Percentiles rank a stretch among this genome's conserved stretches.
These are phyloP conservation scores for Sphaeramia orbicularis DNA, from an alignment of 2,797 vertebrate genomes.

Conservation along the genomic window DNA sequence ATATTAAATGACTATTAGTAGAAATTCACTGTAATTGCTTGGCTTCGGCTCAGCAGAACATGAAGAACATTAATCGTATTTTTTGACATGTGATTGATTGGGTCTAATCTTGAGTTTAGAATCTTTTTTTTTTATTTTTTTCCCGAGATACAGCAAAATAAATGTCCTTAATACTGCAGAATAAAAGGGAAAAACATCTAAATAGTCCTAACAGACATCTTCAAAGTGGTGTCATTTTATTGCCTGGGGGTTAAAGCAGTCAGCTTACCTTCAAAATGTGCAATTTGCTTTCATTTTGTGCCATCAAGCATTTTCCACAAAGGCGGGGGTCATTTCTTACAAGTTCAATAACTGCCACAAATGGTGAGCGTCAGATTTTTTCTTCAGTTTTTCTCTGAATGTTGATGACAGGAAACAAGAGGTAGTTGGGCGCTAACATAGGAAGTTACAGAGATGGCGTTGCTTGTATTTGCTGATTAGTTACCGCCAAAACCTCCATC, in stretches of 20 bases:
- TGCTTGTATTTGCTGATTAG: conserved; percentile 22
- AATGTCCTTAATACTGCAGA: too few relatives aligned
- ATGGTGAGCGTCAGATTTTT: conserved; percentile 15
- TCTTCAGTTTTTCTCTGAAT: background rate
- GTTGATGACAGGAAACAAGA: conserved; percentile 3
- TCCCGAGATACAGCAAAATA: too few relatives aligned
- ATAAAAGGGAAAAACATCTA: background rate
- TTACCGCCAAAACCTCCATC: conserved; percentile 5
- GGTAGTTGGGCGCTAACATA: background rate
- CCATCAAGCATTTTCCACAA: conserved; percentile 10
- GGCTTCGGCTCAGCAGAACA: too few relatives aligned
- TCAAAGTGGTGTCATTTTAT: conserved; percentile 41
- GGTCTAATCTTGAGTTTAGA: too few relatives aligned
- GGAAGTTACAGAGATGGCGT: conserved; percentile 7
- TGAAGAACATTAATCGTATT: too few relatives aligned
- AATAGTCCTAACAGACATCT: background rate
- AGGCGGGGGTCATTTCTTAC: background rate
- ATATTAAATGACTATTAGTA: too few relatives aligned
- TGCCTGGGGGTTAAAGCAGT: background rate
- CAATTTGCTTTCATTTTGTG: conserved; percentile 19
- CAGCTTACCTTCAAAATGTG: background rate
- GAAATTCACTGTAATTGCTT: too few relatives aligned
- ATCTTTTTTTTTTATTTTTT: too few relatives aligned
- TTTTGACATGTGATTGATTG: too few relatives aligned
- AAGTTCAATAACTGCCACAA: conserved; percentile 13